Evolutionary conservation across 30 jellyfish, hydroid and myxozoan species (phyloP), one percentile per base, ranked within the genome.

Genomic region (Aurelia sp.): DNA sequence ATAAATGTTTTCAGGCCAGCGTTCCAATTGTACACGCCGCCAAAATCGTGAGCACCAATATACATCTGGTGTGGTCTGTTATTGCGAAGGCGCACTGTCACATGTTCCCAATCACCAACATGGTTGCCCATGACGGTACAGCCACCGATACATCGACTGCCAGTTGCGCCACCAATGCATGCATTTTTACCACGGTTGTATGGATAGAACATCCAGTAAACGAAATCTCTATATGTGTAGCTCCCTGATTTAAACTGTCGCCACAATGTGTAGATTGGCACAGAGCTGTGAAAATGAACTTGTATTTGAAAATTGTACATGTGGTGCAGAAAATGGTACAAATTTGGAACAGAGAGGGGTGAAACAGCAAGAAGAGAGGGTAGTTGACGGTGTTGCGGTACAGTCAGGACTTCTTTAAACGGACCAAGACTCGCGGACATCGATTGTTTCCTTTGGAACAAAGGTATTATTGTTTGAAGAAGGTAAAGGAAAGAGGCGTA

Each of bases 21-120:
- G 10, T 40, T 40, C 51, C 51, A 40, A 40, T 40, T 40, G 51
- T 40, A 40, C 10, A 40, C 51, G 7, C 51, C 51, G 7, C 51
- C 51, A 8, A 40, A 40, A 40, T 40, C 10, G 51, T 83, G 92
- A 8, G 92, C 92, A 10, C 78, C 73, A 57, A 83, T 38, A 35
- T 83, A 68, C 86, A 83, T 69, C 76, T 58, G 13, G 18, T 48
- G 69, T 1, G 89, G 89, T 75, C 69, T 40, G 55, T 67, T 50
- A 38, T 86, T 53, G 17, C 17, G 41, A 58, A 86, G 81, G 51
- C 96, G 50, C 22, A 86, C 76, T 24, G 84, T 67, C 85, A 86
- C 90, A 40, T 86, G 96, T 47, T 86, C 96, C 96, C 96, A 86
- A 59, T 86, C 96, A 50, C 85, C 96, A 61, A 86, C 96, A 65